A percentile compares a stretch with the other conserved stretches of the same genome.
Conservation (phyloP, 2,113 vertebrate genomes). For the Ammodytes dubius region DNA sequence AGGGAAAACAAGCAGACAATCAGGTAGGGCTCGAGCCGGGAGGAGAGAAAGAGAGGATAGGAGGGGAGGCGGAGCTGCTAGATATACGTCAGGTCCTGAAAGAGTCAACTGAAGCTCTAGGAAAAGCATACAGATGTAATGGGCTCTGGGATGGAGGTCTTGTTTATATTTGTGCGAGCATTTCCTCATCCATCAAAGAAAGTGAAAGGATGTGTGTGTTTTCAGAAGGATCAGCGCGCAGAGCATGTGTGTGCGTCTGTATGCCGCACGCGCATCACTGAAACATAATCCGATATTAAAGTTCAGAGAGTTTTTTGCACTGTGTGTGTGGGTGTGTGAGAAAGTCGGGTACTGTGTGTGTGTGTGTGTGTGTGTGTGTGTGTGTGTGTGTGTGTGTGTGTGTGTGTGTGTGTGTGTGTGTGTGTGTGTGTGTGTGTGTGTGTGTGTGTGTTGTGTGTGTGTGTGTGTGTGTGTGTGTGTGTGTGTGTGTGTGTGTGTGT, state of each 20-base stretch:
- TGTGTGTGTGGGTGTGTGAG: conserved; percentile 55
- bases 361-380: conserved; percentile 49
- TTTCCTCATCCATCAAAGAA: conserved; percentile 83
- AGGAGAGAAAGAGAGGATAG: conserved; percentile 66
- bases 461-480: conserved; percentile 6
- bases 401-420: conserved; percentile 59
- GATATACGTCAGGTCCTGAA: conserved; percentile 64
- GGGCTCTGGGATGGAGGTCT: conserved; percentile 57
- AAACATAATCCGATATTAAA: conserved; percentile 76
- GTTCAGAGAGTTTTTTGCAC: conserved; percentile 66
- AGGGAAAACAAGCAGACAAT: conserved; percentile 99
- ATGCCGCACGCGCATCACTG: conserved; percentile 48
- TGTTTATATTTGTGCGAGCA: conserved; percentile 80
- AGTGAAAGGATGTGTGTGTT: conserved; percentile 83
- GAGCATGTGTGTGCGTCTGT: conserved; percentile 29
- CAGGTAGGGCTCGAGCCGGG: conserved; percentile 89
- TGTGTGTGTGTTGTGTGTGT: background rate
- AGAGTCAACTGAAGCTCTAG: conserved; percentile 62
- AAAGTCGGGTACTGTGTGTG: conserved; percentile 33
- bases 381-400: conserved; percentile 35
- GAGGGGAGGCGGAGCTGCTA: conserved; percentile 57
- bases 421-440: conserved; percentile 9
- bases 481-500: conserved; percentile 65
- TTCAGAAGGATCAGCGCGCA: conserved; percentile 58
- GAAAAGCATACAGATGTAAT: conserved; percentile 75